Conservation (phyloP, 2,113 vertebrate genomes). For the Thomomys bottae region DNA sequence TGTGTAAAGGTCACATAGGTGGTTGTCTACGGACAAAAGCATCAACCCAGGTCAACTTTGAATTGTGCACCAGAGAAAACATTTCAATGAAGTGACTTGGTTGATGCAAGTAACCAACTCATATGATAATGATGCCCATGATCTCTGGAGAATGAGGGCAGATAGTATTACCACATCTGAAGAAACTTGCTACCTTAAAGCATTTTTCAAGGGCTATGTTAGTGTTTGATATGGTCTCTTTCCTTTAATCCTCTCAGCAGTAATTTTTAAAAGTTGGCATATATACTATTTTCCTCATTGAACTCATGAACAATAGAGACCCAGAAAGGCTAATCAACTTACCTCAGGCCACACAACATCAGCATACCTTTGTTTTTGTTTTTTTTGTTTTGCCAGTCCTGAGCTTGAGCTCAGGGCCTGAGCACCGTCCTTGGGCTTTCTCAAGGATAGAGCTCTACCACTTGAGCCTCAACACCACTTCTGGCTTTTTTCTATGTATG, state of each 20-base stretch:
- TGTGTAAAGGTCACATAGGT: neutral
- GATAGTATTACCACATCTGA: neutral
- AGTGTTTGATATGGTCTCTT: too few relatives aligned
- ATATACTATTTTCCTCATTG: neutral
- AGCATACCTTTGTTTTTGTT: too few relatives aligned
- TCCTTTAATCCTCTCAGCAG: neutral
- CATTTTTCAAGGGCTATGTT: neutral
- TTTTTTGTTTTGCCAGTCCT: too few relatives aligned
- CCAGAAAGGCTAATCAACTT: slow-evolving; percentile 8
- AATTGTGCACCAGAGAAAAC: neutral
- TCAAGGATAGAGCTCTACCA: too few relatives aligned
- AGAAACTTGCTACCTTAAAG: neutral
- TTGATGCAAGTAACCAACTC: neutral
- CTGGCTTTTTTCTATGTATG: too few relatives aligned
- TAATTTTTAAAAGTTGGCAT: neutral
- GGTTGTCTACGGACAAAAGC: neutral
- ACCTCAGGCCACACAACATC: neutral
- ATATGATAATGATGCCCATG: too few relatives aligned
- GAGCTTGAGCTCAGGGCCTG: too few relatives aligned
- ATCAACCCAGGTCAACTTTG: neutral
- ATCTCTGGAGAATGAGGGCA: neutral
- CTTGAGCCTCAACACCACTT: too few relatives aligned
- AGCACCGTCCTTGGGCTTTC: too few relatives aligned
- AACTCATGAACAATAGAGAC: neutral
- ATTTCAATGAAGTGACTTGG: neutral